Evolutionary conservation across 2,797 vertebrate species (phyloP), one percentile per base, ranked within the genome.

Genomic region (Helostoma temminkii): DNA sequence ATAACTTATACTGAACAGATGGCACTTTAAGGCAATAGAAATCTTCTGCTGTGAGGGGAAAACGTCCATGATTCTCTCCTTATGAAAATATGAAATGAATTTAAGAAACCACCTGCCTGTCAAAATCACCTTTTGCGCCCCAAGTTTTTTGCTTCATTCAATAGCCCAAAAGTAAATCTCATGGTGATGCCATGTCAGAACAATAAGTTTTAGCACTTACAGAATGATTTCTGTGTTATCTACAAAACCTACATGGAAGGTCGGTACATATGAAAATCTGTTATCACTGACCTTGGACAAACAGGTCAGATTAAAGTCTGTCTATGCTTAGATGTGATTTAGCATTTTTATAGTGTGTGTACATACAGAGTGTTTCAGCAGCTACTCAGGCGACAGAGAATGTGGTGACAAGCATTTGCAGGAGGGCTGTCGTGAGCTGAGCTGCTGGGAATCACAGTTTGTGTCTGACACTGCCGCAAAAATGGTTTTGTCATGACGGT

Each of bases 381-480:
- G 66, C 75, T 55, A 55, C 57, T 46, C 12, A 49, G 39, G 61
- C 58, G 39, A 26, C 46, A 64, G 24, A 58, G 26, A 69, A 61
- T 32, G 41, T 61, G 56, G 63, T 53, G 80, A 76, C 52, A 58
- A 60, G 41, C 55, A 54, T 71, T 50, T 54, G 34, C 62, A 60
- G 71, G 43, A 67, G 58, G 61, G 75, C 42, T 30, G 63, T 66
- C 7, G 19, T 46, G 32, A 14, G 47, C 25, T 8, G 28, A 59
- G 81, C 56, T 59, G 49, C 67, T 7, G 36, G 52, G 62, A 84
- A 63, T 80, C 74, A 64, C 77, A 81, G 68, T 46, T 82, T 80
- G 73, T 72, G 46, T 55, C 76, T 56, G 71, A 82, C 83, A 66
- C 52, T 22, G 68, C 74, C 52, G 37, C 48, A 82, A 83, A 77